Evolutionary conservation across 2,797 vertebrate species (phyloP).

Genomic region (Acropternis orthonyx): DNA sequence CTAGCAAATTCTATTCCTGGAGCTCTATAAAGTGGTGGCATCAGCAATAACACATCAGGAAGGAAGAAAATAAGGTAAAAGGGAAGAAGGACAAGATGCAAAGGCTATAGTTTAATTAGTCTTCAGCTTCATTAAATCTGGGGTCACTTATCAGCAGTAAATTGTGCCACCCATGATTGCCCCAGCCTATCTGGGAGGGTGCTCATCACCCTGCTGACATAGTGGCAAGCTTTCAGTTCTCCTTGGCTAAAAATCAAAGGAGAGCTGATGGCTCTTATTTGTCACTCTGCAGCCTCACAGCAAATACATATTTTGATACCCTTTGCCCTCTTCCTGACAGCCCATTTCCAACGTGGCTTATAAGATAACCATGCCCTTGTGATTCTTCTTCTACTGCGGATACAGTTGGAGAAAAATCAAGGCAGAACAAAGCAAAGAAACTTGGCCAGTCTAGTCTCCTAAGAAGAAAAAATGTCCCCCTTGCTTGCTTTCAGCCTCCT

Average conservation of each 20-base stretch:
- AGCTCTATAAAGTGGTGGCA: neutral
- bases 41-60: neutral
- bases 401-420: neutral
- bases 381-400: accelerated
- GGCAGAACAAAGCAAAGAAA: neutral
- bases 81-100: neutral
- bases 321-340: neutral
- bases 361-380: neutral
- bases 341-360: neutral
- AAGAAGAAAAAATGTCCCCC: neutral
- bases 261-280: neutral
- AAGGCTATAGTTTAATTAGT: neutral
- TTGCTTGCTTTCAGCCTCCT: neutral
- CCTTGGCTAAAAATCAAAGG: neutral
- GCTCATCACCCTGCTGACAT: neutral
- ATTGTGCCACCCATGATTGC: neutral
- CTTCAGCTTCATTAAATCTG: neutral
- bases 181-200: neutral
- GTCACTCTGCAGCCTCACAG: neutral
- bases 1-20: neutral
- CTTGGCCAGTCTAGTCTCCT: neutral
- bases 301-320: neutral
- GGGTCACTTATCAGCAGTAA: neutral
- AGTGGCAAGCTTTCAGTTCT: neutral
- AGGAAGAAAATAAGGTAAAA: neutral